These are phyloP conservation scores for Hyles euphorbiae DNA, from an alignment of 1,140 invertebrate genomes.

Conservation along the genomic window DNA sequence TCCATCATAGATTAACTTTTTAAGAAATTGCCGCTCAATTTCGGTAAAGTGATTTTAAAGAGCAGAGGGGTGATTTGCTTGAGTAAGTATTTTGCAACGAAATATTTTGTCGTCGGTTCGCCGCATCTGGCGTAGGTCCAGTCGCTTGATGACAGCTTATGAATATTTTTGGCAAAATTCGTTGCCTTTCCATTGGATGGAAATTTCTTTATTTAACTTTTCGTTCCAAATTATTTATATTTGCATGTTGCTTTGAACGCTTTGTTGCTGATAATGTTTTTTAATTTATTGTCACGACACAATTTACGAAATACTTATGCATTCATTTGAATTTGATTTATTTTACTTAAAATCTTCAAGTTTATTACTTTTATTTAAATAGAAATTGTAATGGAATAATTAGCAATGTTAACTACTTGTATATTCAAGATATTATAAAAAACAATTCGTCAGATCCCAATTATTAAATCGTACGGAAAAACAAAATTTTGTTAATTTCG, in stretches of 20 bases:
- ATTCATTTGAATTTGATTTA: too few species aligned
- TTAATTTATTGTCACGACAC: not conserved
- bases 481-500: too few species aligned
- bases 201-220: conserved; percentile 56
- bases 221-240: conserved; percentile 38
- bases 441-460: too few species aligned
- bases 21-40: conserved; percentile 48
- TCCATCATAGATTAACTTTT: conserved; percentile 22
- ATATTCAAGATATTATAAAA: too few species aligned
- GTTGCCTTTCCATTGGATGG: conserved; percentile 48
- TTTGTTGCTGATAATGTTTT: conserved; percentile 1
- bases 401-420: too few species aligned
- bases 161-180: conserved; percentile 73
- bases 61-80: conserved; percentile 59
- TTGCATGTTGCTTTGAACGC: conserved; percentile 22
- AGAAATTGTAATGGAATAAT: too few species aligned
- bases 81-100: conserved; percentile 67
- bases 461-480: too few species aligned
- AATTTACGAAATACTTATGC: too few species aligned
- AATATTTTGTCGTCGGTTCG: conserved; percentile 70
- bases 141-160: conserved; percentile 73
- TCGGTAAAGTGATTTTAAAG: conserved; percentile 65
- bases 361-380: too few species aligned
- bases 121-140: conserved; percentile 69
- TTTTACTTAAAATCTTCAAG: too few species aligned